phyloP scores from a whole-genome alignment of 2,888 invertebrate species.

The Stenodera caucasica region DNA sequence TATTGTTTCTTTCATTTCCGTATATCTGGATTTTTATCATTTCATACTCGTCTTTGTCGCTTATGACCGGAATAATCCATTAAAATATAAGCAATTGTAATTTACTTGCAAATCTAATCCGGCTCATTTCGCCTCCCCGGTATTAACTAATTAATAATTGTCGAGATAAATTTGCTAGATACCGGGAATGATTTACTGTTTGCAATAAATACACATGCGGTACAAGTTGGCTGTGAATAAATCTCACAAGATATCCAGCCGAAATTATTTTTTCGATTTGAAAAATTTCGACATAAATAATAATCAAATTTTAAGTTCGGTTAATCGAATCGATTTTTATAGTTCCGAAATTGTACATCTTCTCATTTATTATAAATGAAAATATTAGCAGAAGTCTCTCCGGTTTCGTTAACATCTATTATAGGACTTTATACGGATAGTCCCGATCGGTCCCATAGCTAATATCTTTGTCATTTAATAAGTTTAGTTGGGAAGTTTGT shows the following conservation, averaged over 20 bases:
- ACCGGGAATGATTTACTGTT: slow-evolving; percentile 47
- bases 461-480: slow-evolving; percentile 24
- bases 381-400: too few relatives aligned
- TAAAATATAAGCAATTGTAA: slow-evolving; percentile 30
- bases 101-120: slow-evolving; percentile 33
- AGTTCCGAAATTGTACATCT: too few relatives aligned
- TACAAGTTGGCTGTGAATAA: slow-evolving; percentile 40
- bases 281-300: too few relatives aligned
- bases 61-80: slow-evolving; percentile 23
- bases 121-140: slow-evolving; percentile 31
- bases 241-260: slow-evolving; percentile 33
- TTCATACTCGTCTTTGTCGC: slow-evolving; percentile 1
- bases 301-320: too few relatives aligned
- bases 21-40: background rate
- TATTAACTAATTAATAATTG: slow-evolving; percentile 50
- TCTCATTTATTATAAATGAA: too few relatives aligned
- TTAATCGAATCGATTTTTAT: too few relatives aligned
- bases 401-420: too few relatives aligned
- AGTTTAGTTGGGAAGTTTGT: slow-evolving; percentile 20
- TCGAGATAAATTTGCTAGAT: slow-evolving; percentile 49
- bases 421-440: too few relatives aligned
- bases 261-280: too few relatives aligned
- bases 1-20: background rate
- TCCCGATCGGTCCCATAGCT: slow-evolving; percentile 10
- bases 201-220: slow-evolving; percentile 48